Base-by-base conservation (phyloP, 2,113 vertebrate genomes). In the Sceloporus tristichus region DNA sequence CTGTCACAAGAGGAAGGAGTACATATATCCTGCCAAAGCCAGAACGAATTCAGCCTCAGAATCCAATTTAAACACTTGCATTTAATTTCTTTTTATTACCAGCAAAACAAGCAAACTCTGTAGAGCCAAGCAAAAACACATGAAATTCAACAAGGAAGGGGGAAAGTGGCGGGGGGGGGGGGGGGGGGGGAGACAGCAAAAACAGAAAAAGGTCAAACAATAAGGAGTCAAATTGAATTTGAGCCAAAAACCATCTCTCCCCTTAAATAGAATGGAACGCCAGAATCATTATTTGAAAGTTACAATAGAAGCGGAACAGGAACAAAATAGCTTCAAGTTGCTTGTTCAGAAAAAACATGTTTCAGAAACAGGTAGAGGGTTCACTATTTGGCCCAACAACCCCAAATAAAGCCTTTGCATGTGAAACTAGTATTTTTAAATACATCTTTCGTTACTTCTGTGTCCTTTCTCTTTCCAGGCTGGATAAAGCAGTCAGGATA, bases 1-100 rank as follows among this genome's bases (percentile, higher is more conserved):
- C 0, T 86, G 38, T 25, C 25, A 11, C 0, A 2, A 29, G 34
- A 29, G 29, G 34, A 82, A 80, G 54, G 25, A 0, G 25, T 27
- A 9, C 19, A 0, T 2, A 4, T 0, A 77, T 27, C 38, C 81
- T 54, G 85, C 59, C 59, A 0, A 0, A 34, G 65, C 27, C 70
- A 82, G 0, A 1, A 40, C 29, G 16, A 34, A 0, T 1, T 21
- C 59, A 1, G 0, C 71, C 73, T 75, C 18, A 21, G 54, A 56
- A 59, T 76, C 70, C 34, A 75, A 18, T 71, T 73, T 59, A 66
- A 70, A 54, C 0, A 0, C 79, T 59, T 48, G n/a, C 56, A 73
- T 79, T 59, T 81, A 81, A 54, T 23, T 40, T 70, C 4, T 0
- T 29, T 48, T 7, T 66, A 68, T 62, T 75, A 23, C n/a, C 6